These are phyloP conservation scores for Cotesia congregata DNA, from an alignment of 2,888 invertebrate species.

Conservation along the genomic window DNA sequence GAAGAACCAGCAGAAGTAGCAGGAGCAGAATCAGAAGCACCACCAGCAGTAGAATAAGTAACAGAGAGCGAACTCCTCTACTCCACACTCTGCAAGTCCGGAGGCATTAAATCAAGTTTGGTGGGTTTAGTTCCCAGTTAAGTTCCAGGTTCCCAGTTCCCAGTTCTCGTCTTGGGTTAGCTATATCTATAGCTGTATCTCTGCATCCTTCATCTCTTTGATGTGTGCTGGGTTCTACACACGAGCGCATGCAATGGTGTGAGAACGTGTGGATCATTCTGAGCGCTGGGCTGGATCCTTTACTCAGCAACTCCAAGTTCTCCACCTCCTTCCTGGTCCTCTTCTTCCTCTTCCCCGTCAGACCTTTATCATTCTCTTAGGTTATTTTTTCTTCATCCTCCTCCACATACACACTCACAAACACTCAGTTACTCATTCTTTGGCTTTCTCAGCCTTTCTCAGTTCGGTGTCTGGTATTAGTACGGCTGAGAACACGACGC, in stretches of 20 bases:
- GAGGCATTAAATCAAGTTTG: constrained; percentile 65
- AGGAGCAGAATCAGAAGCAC: constrained; percentile 9
- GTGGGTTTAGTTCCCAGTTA: constrained; percentile 45
- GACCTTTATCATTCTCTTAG: constrained; percentile 29
- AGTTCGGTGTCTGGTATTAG: no score
- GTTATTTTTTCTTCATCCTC: constrained; percentile 37
- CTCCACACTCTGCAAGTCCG: constrained; percentile 47
- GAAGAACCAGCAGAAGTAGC: not conserved
- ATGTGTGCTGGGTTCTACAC: constrained; percentile 6
- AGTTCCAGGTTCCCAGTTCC: constrained; percentile 37
- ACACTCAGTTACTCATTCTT: not conserved
- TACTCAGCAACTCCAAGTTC: constrained; percentile 16
- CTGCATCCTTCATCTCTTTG: constrained; percentile 21
- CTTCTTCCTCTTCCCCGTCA: constrained; percentile 44
- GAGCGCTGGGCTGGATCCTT: constrained; percentile 31
- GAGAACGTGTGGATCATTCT: constrained; percentile 40
- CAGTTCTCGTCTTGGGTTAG: constrained; percentile 36
- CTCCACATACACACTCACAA: constrained; percentile 40
- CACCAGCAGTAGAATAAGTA: constrained; percentile 29
- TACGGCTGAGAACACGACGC: constrained; percentile 2
- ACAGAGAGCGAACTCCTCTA: constrained; percentile 39
- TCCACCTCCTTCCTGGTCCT: constrained; percentile 19
- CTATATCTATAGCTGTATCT: constrained; percentile 18
- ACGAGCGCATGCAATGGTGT: constrained; percentile 37
- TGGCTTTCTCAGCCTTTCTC: constrained; percentile 13